Base-by-base conservation (phyloP, 1,140 invertebrate species). In the Aradophagus sp. region DNA sequence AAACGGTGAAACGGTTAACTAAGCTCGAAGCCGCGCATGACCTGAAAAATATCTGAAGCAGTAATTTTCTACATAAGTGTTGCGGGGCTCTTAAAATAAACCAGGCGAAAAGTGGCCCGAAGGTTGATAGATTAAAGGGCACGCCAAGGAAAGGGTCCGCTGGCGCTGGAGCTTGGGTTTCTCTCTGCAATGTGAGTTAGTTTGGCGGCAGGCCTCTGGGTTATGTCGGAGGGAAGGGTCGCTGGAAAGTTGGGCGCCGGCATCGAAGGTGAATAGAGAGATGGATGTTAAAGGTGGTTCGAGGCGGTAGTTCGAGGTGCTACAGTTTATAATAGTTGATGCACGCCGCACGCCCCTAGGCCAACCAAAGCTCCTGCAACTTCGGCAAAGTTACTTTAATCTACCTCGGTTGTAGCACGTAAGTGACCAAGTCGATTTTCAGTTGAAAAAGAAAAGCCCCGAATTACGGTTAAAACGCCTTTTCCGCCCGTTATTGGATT, bases 281-380 rank as follows among this genome's bases (percentile, higher is more conserved):
- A 62, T 62, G 56, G 59, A 67, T 65, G 68, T 53, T 69, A 75
- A 77, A 77, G 78, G 75, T 73, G 62, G 76, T 76, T 73, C 73
- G 82, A 81, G 80, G 81, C 79, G 82, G 83, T 85, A 84, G 83
- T 86, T 85, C 83, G 83, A 86, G 83, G 84, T 85, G 83, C 83
- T 85, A 84, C 81, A 85, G 84, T 86, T 86, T 85, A 86, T 86
- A 86, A 86, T 86, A 86, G 84, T 86, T 86, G 80, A 81, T 78
- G 76, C 76, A 69, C 69, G 56, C 63, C 58, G 73, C 68, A 65
- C 80, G 79, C 80, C 82, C 79, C 78, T 77, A 75, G 77, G 81
- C 80, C 76, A 77, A 80, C 81, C 80, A 76, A 80, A 79, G 75
- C 82, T 77, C 70, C 77, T 80, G 74, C 82, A 84, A 85, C 83